Evolutionary conservation across 64 coral and sea anemone genomes (phyloP).

Genomic region (Trachythela sp.): DNA sequence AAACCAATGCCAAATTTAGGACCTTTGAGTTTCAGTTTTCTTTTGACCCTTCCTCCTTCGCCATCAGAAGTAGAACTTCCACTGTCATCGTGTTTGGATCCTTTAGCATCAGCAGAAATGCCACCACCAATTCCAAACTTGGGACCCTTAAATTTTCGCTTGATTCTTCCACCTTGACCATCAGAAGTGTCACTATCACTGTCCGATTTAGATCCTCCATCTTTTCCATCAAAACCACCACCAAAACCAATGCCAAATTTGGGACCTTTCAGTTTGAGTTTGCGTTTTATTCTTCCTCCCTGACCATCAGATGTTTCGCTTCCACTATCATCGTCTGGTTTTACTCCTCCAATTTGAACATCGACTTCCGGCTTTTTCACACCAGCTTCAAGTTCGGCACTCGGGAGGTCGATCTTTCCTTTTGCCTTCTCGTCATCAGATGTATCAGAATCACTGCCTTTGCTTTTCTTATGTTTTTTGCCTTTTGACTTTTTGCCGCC

Average conservation of each 20-base stretch:
- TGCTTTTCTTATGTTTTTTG: not conserved
- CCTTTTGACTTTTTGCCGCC: not conserved
- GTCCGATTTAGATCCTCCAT: not conserved
- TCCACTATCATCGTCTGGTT: not conserved
- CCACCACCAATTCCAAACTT: not conserved
- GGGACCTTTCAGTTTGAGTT: not conserved
- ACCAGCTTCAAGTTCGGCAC: not conserved
- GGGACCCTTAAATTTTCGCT: not conserved
- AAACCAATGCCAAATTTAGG: not conserved
- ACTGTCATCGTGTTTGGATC: not conserved
- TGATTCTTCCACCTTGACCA: not conserved
- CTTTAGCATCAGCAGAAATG: not conserved
- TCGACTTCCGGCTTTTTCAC: not conserved
- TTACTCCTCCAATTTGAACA: not conserved
- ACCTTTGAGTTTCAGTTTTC: not conserved
- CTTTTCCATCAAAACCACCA: not conserved
- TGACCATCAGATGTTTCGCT: not conserved
- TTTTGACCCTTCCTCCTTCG: not conserved
- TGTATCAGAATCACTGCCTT: not conserved
- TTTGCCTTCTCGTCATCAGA: not conserved
- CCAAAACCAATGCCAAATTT: not conserved
- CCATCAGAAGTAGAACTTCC: not conserved
- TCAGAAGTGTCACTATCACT: constrained; percentile 10
- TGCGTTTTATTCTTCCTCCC: constrained; percentile 15
- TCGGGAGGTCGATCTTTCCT: not conserved